A percentile compares a stretch with the other conserved stretches of the same genome.
Conservation (phyloP, 2,113 vertebrate species). For the human region DNA sequence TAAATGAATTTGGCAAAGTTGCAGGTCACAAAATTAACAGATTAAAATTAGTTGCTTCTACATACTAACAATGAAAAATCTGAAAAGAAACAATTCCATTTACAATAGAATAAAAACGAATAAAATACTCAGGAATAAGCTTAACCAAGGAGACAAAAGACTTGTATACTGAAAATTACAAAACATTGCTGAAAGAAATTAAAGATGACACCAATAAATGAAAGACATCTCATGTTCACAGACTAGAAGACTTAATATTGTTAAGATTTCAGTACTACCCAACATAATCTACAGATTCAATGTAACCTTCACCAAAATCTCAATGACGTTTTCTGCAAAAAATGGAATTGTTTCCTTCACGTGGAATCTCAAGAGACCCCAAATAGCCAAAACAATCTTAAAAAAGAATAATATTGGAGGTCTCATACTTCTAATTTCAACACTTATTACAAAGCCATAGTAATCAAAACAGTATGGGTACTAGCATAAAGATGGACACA, state of each 20-base stretch:
- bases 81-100: neutral
- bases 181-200: neutral
- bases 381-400: neutral
- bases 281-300: too few relatives aligned
- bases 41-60: neutral
- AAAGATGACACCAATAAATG: neutral
- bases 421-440: neutral
- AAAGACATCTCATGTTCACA: neutral
- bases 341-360: too few relatives aligned
- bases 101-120: neutral
- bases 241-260: neutral
- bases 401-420: neutral
- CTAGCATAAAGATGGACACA: neutral
- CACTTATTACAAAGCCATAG: neutral
- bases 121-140: neutral
- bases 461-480: neutral
- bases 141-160: neutral
- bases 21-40: neutral
- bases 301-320: too few relatives aligned
- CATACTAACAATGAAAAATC: neutral
- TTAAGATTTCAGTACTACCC: neutral
- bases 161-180: neutral
- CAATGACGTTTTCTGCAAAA: too few relatives aligned
- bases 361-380: too few relatives aligned
- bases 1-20: neutral